Evolutionary conservation across 2,113 vertebrate species (phyloP).

Genomic region (Petaurus breviceps): DNA sequence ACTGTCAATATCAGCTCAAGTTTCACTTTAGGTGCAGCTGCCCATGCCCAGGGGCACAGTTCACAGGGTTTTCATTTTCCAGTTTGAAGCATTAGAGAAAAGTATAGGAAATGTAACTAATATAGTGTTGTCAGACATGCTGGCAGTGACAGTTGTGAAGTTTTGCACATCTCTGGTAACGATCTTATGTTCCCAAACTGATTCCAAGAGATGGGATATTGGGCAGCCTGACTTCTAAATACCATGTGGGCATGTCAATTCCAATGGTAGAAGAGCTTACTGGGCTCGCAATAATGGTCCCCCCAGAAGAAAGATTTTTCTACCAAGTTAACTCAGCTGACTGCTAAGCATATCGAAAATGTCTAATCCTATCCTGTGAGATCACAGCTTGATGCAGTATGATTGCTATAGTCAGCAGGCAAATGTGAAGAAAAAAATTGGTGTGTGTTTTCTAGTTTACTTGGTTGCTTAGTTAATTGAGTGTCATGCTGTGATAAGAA

Average conservation of each 20-base stretch:
- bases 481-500: not conserved
- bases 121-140: not conserved
- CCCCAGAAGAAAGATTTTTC: not conserved
- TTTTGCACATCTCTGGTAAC: not conserved
- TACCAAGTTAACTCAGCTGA: not conserved
- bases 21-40: not conserved
- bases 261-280: not conserved
- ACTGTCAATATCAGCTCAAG: not conserved
- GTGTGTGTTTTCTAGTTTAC: not conserved
- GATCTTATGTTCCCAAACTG: not conserved
- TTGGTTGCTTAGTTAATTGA: not conserved
- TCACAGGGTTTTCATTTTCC: not conserved
- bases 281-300: not conserved
- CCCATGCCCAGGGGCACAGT: not conserved
- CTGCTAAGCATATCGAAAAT: not conserved
- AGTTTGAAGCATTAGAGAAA: not conserved
- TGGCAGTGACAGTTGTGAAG: not conserved
- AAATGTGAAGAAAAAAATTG: not conserved
- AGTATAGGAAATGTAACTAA: not conserved
- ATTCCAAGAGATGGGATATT: not conserved
- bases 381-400: not conserved
- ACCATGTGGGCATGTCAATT: not conserved
- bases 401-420: not conserved
- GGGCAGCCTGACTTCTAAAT: not conserved
- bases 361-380: not conserved